A percentile compares a stretch with the other conserved stretches of the same genome.
Evolutionary conservation across 2,113 vertebrate genomes (phyloP).

Genomic region (Tragelaphus imberbis): DNA sequence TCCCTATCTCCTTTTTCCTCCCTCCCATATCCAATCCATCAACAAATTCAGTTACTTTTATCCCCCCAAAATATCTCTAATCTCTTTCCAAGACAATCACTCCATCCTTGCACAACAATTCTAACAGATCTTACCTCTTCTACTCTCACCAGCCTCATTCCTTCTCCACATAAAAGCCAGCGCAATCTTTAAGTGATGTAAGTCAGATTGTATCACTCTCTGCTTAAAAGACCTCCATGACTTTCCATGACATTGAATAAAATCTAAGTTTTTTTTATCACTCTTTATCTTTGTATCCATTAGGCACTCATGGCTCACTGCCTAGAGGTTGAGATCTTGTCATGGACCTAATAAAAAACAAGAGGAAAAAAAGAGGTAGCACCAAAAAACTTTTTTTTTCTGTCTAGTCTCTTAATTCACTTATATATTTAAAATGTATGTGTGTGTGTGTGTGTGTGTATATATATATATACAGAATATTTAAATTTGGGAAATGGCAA

Average conservation of each 20-base stretch:
- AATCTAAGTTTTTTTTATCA: not conserved
- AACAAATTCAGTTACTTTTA: not conserved
- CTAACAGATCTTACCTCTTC: not conserved
- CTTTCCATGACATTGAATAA: not conserved
- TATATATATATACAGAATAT: not conserved
- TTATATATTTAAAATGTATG: not conserved
- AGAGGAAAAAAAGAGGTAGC: not conserved
- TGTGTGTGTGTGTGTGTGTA: not conserved
- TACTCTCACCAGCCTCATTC: not conserved
- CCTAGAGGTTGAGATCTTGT: not conserved
- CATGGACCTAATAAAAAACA: not conserved
- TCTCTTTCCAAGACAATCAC: not conserved
- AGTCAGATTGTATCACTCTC: not conserved
- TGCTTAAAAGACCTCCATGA: not conserved
- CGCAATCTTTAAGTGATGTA: not conserved
- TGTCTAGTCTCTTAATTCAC: not conserved
- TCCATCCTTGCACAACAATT: not conserved
- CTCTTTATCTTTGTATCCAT: not conserved
- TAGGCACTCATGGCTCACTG: not conserved
- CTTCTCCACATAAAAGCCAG: not conserved
- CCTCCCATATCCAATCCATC: not conserved
- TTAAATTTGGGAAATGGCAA: too few species aligned
- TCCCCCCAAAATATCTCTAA: not conserved
- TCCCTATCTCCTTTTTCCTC: not conserved
- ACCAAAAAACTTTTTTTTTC: not conserved